Base-by-base conservation (phyloP, 1,140 invertebrate genomes). In the Coenobita brevimanus region DNA sequence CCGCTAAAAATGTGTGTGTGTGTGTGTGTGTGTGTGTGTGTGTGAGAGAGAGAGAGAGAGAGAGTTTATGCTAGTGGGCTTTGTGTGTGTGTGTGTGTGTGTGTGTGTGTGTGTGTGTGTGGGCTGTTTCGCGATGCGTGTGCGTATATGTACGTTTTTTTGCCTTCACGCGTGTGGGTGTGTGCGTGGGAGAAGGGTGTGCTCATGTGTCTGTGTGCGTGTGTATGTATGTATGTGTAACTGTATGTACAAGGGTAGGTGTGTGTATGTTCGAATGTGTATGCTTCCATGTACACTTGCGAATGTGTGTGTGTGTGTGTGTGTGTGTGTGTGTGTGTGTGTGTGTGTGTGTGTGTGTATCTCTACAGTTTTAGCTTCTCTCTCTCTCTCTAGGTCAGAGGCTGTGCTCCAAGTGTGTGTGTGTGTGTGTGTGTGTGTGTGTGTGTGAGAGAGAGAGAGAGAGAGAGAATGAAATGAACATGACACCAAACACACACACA, bases 1-100 rank as follows among this genome's bases (percentile, higher is more conserved):
- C 8, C 10, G 10, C 15, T 57, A 57, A 13, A 57, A 13, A 57
- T 57, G n/a, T 57, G n/a, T 57, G n/a, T 57, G n/a, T 57, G n/a
- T 57, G n/a, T 57, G n/a, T 57, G n/a, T 57, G n/a, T 57, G n/a
- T 57, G n/a, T 57, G n/a, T 57, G n/a, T 57, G n/a, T 57, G n/a
- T 57, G n/a, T 57, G n/a, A n/a, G n/a, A n/a, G n/a, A n/a, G n/a
- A n/a, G n/a, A n/a, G n/a, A n/a, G n/a, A n/a, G n/a, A n/a, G n/a
- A n/a, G n/a, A n/a, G n/a, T n/a, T n/a, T n/a, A n/a, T n/a, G n/a
- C n/a, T n/a, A n/a, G n/a, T n/a, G n/a, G n/a, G n/a, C n/a, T n/a
- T n/a, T n/a, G n/a, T n/a, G n/a, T n/a, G n/a, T n/a, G n/a, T n/a
- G n/a, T n/a, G n/a, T n/a, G n/a, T n/a, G n/a, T n/a, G n/a, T n/a